Conservation (phyloP, 2,888 invertebrate species). For the Chirona hameri region DNA sequence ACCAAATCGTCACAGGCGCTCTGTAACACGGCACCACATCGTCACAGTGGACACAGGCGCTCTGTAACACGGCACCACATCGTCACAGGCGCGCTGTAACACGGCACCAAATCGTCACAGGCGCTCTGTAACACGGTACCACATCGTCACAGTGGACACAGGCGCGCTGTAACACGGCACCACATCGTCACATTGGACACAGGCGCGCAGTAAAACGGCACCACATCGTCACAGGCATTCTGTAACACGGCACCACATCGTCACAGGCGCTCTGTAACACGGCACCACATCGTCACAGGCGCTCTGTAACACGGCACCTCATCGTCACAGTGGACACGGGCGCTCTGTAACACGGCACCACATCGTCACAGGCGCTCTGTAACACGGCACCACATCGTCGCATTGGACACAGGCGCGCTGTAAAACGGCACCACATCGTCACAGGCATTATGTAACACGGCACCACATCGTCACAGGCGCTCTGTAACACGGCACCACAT, state of each 20-base stretch:
- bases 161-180: not conserved
- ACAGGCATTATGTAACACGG: conserved; percentile 4
- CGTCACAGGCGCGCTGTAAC: conserved; percentile 65
- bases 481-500: conserved; percentile 4
- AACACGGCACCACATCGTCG: conserved; percentile 44
- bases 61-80: too few species aligned
- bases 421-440: too few species aligned
- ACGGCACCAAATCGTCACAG: conserved; percentile 79
- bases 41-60: too few species aligned
- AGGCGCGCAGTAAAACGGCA: conserved; percentile 36
- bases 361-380: not conserved
- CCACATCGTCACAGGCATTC: conserved; percentile 24
- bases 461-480: too few species aligned
- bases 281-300: conserved; percentile 24
- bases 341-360: not conserved
- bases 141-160: conserved; percentile 28
- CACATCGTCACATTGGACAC: conserved; percentile 44
- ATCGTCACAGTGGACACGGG: not conserved
- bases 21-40: not conserved
- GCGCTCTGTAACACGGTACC: too few species aligned
- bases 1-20: conserved; percentile 24
- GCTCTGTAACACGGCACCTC: not conserved
- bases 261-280: not conserved
- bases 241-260: not conserved
- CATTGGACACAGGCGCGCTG: conserved; percentile 44